Percentiles rank a stretch among this genome's conserved stretches.
These are phyloP conservation scores for Hypotaenidia philippensis DNA, from an alignment of 2,797 vertebrate species.

Conservation along the genomic window DNA sequence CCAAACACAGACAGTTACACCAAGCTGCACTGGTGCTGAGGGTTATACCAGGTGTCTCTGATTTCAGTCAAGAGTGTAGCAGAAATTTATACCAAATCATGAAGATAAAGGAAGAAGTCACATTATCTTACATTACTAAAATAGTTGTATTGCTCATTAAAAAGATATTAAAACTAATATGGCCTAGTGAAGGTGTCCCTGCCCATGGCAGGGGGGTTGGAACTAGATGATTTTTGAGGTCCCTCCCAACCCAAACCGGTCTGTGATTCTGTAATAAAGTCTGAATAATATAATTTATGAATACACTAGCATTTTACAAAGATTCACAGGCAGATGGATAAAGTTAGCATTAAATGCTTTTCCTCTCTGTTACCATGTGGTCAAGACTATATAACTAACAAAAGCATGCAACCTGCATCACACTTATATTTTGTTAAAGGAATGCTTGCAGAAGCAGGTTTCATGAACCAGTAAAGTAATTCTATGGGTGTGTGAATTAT, in stretches of 20 bases:
- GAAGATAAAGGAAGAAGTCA: background rate
- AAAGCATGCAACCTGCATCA: constrained; percentile 18
- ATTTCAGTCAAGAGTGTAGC: constrained; percentile 34
- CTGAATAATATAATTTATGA: background rate
- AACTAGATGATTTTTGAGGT: no score
- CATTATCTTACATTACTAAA: constrained; percentile 29
- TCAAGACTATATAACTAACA: constrained; percentile 40
- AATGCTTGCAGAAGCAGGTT: constrained; percentile 41
- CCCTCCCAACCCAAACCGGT: no score
- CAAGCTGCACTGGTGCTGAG: background rate
- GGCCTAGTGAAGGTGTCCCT: no score
- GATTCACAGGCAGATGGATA: background rate
- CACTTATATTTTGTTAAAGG: constrained; percentile 58
- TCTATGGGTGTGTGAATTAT: constrained; percentile 35
- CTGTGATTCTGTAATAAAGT: background rate
- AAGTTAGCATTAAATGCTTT: constrained; percentile 25
- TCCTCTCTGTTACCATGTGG: constrained; percentile 13
- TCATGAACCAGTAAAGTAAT: constrained; percentile 51
- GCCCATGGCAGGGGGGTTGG: no score
- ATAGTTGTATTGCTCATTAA: background rate
- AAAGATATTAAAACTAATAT: background rate
- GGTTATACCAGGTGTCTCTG: background rate
- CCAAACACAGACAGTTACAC: constrained; percentile 46
- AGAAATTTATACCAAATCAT: background rate
- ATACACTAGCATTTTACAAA: background rate